phyloP scores from a whole-genome alignment of 2,797 vertebrate species.

The Dendrocincla tyrannina region DNA sequence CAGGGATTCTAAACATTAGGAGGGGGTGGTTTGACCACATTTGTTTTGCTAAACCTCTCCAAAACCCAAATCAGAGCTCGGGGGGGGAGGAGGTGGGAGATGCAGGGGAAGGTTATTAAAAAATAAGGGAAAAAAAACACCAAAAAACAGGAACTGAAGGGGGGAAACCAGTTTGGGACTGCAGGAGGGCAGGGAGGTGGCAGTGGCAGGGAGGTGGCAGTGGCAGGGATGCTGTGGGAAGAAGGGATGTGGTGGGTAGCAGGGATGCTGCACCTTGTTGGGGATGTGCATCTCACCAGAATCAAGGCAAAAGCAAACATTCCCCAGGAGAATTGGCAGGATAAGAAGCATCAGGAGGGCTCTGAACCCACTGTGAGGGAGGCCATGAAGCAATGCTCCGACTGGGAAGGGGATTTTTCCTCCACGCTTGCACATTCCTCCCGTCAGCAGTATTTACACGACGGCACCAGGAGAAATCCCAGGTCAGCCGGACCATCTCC shows the following conservation, averaged over 20 bases:
- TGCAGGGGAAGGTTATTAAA: neutral
- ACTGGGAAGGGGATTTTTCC: neutral
- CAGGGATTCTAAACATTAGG: conserved; percentile 57
- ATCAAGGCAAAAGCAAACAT: fast-evolving
- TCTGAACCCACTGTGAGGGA: neutral
- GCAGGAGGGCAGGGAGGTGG: neutral
- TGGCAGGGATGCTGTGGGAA: neutral
- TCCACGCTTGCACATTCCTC: neutral
- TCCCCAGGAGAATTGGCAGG: fast-evolving
- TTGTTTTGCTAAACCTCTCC: conserved; percentile 74
- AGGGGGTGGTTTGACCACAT: conserved; percentile 67
- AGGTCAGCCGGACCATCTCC: neutral
- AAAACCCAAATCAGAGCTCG: conserved; percentile 12
- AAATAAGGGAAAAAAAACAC: neutral
- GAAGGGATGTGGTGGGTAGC: neutral
- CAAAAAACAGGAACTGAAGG: neutral
- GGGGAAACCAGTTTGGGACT: neutral
- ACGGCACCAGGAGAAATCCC: neutral
- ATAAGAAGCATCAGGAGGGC: neutral
- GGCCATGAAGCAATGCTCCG: neutral
- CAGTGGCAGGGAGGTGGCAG: neutral
- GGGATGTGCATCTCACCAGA: neutral
- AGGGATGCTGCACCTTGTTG: neutral
- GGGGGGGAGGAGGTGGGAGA: neutral
- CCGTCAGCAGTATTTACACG: neutral